A percentile compares a stretch with the other conserved stretches of the same genome.
Evolutionary conservation across 1,140 invertebrate genomes (phyloP).

Genomic region (Lerema accius): DNA sequence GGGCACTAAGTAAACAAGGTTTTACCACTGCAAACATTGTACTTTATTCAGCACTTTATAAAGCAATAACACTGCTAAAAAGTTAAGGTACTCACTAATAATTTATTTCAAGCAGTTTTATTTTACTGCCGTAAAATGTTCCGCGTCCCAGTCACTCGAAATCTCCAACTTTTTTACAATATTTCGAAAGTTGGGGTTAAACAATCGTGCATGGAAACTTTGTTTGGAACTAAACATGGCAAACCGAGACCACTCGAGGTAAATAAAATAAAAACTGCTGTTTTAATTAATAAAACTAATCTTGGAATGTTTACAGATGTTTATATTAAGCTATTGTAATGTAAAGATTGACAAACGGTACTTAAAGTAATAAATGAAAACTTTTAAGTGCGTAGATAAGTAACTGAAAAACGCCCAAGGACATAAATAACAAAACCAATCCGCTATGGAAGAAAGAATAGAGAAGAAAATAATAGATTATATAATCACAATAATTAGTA

Average conservation of each 20-base stretch:
- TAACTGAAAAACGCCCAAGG: no score
- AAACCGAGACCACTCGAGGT: not conserved
- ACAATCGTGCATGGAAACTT: slow-evolving; percentile 20
- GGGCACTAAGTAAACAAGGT: no score
- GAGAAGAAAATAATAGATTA: no score
- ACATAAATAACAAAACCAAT: no score
- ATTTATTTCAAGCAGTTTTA: slow-evolving; percentile 22
- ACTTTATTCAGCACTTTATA: no score
- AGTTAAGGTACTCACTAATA: slow-evolving; percentile 7
- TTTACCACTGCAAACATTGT: no score
- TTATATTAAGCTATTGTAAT: no score
- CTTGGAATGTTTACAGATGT: not conserved
- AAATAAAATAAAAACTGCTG: not conserved
- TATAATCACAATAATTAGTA: no score
- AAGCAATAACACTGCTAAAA: slow-evolving; percentile 24
- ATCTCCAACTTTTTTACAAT: slow-evolving; percentile 26
- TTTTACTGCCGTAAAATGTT: slow-evolving; percentile 24
- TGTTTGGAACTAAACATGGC: slow-evolving; percentile 7
- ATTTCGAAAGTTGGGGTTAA: slow-evolving; percentile 12
- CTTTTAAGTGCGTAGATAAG: no score
- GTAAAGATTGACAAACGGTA: no score
- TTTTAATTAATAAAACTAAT: not conserved
- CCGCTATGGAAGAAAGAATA: no score
- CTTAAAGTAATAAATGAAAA: no score
- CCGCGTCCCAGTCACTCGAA: slow-evolving; percentile 8